Evolutionary conservation across 2,888 invertebrate species (phyloP), one percentile per base, ranked within the genome.

Genomic region (Rosalia funebris): DNA sequence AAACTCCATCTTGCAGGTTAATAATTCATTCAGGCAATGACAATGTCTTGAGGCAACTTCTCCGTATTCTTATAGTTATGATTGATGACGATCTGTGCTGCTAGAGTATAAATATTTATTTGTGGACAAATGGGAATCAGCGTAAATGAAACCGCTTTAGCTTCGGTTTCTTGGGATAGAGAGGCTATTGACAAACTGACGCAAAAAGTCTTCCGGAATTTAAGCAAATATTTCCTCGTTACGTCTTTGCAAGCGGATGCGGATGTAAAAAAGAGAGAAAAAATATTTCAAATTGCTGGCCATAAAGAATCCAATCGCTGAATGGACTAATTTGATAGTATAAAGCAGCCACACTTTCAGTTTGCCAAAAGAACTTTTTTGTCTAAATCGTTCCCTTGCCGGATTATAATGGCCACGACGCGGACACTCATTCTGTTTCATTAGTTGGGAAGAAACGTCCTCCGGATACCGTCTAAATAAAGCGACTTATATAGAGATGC

Each of bases 391-490:
- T 25, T 19, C 44, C 44, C 44, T 20, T 25, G 44, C 19, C 12
- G 20, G 19, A 25, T 44, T 25, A 44, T 25, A 44, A 11, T 44
- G 44, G 44, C 25, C 44, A 25, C 44, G n/a, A 11, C 12, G 9
- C 12, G 25, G 44, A 25, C 14, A n/a, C 44, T 44, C 44, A 14
- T 44, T 44, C 44, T 12, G 5, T 44, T 44, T 25, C 44, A 44
- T 44, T 44, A 25, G 19, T 44, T 19, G 11, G 19, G 25, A 25
- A 44, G 25, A 11, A n/a, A 25, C 44, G 7, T 19, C 25, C 25
- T 12, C 5, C 5, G 44, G 25, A 17, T 20, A 44, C 12, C 25
- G 12, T 19, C 25, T 44, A 17, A 42, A 44, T 10, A 12, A 20
- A 42, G 42, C 11, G 11, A 19, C 19, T 19, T 44, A 20, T 44